These are phyloP conservation scores for Melanostigma gelatinosum DNA, from an alignment of 2,113 vertebrate genomes.

Conservation along the genomic window DNA sequence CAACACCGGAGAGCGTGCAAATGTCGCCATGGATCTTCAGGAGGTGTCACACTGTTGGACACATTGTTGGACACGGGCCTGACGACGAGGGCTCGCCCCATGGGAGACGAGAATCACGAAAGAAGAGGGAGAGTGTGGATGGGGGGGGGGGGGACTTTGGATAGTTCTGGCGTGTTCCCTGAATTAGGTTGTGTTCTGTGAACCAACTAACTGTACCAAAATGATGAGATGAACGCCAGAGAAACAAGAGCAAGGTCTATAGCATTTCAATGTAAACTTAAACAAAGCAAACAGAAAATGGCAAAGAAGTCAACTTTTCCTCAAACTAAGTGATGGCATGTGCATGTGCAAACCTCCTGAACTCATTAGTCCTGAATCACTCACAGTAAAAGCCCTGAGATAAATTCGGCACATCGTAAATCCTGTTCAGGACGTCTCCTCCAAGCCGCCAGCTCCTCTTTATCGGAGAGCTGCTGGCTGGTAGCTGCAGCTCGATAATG, in stretches of 20 bases:
- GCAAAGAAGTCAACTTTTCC: background rate
- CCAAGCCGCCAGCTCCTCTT: slow-evolving; percentile 18
- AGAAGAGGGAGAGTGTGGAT: background rate
- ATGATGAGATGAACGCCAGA: background rate
- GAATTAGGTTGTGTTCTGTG: background rate
- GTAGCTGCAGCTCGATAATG: slow-evolving; percentile 69
- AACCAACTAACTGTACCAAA: background rate
- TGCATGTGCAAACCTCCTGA: slow-evolving; percentile 3
- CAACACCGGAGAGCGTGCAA: slow-evolving; percentile 42
- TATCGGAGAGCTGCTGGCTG: slow-evolving; percentile 67
- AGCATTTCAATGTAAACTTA: background rate
- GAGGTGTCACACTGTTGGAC: slow-evolving; percentile 61
- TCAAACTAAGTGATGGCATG: slow-evolving; percentile 14
- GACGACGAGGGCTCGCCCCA: slow-evolving; percentile 29
- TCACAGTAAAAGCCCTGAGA: slow-evolving; percentile 51
- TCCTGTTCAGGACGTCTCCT: slow-evolving; percentile 24
- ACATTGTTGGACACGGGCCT: slow-evolving; percentile 49
- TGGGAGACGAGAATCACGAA: slow-evolving; percentile 41
- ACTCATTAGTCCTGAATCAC: slow-evolving; percentile 67
- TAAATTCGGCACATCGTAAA: slow-evolving; percentile 67
- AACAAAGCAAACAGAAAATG: slow-evolving; percentile 5
- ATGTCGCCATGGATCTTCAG: slow-evolving; percentile 71
- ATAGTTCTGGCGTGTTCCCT: background rate
- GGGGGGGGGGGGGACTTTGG: background rate
- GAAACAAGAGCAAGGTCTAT: background rate